phyloP scores from a whole-genome alignment of 2,113 vertebrate genomes.

The Genyomyrus donnyi region DNA sequence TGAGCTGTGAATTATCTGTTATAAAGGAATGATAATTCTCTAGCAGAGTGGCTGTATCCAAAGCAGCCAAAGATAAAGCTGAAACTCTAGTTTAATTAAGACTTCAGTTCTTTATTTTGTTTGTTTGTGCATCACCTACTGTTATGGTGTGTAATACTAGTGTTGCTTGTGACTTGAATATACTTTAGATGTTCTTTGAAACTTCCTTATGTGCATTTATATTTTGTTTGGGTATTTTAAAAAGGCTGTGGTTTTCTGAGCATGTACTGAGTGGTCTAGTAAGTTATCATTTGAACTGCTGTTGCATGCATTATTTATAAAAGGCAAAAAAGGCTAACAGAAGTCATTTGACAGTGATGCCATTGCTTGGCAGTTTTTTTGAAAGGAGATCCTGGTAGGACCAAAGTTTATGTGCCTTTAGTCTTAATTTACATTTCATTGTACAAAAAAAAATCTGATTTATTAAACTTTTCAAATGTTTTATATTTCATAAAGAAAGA shows the following conservation, averaged over 20 bases:
- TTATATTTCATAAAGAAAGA: slow-evolving; percentile 70
- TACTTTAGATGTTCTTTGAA: slow-evolving; percentile 74
- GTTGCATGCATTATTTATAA: slow-evolving; percentile 74
- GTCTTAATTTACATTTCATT: slow-evolving; percentile 90
- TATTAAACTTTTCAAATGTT: slow-evolving; percentile 80
- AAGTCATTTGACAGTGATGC: slow-evolving; percentile 72
- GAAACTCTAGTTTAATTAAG: slow-evolving; percentile 14
- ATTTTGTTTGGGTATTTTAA: slow-evolving; percentile 72
- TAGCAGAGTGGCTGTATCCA: slow-evolving; percentile 12
- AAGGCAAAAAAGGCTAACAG: slow-evolving; percentile 52
- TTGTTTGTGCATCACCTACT: slow-evolving; percentile 58
- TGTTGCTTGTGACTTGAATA: slow-evolving; percentile 75
- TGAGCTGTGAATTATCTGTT: slow-evolving; percentile 21
- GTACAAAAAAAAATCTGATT: slow-evolving; percentile 74
- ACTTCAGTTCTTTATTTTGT: slow-evolving; percentile 64
- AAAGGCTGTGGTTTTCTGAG: slow-evolving; percentile 81
- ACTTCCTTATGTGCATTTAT: slow-evolving; percentile 74
- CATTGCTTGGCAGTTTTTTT: slow-evolving; percentile 74
- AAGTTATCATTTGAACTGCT: slow-evolving; percentile 64
- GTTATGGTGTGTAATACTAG: slow-evolving; percentile 70
- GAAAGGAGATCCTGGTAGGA: slow-evolving; percentile 87
- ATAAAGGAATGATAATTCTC: slow-evolving; percentile 13
- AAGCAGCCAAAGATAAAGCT: slow-evolving; percentile 15
- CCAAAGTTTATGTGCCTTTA: slow-evolving; percentile 99
- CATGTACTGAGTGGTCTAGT: slow-evolving; percentile 77